Evolutionary conservation across 1,140 invertebrate species (phyloP), one percentile per base, ranked within the genome.

Genomic region (Drosophila paulistorum): DNA sequence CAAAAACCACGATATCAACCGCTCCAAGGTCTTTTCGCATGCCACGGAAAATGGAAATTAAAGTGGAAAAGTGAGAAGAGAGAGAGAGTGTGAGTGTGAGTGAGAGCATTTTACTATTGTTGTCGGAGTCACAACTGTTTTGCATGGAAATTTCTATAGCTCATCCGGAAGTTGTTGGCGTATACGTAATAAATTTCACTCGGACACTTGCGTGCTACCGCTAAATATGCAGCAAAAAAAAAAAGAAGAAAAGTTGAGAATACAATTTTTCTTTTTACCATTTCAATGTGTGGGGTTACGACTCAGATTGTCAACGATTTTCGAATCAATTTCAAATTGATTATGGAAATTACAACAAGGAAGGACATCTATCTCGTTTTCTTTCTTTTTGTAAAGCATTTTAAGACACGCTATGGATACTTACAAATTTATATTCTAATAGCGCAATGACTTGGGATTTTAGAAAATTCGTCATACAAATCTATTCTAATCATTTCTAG

Each of bases 41-140:
- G 79, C 84, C 83, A 86, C 70, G 83, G 83, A 77, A 86, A 86
- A 86, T 86, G 83, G 72, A 86, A 86, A 86, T 87, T 86, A 86
- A 86, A 87, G 78, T 81, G 74, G 65, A 74, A 61, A 76, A 85
- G 71, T 81, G 79, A 71, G 11, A 20, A 72, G 65, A 62, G 71
- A 71, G 30, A 81, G 30, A 30, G 30, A 30, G 30, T 7, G 30
- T 0, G 30, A 30, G 30, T 1, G 30, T 30, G 30, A 30, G 30
- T 30, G 30, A 30, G 30, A 30, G 6, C 73, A 64, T 79, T 72
- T 61, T 64, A 67, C 26, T 65, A 58, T 75, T 78, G 57, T 63
- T 66, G 65, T 70, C 64, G 72, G 41, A 30, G 66, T 62, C 69
- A 61, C 57, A 65, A 76, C 45, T 71, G 58, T 51, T 75, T 77